A percentile compares a stretch with the other conserved stretches of the same genome.
Evolutionary conservation across 2,113 vertebrate genomes (phyloP).

Genomic region (Oenanthe melanoleuca): DNA sequence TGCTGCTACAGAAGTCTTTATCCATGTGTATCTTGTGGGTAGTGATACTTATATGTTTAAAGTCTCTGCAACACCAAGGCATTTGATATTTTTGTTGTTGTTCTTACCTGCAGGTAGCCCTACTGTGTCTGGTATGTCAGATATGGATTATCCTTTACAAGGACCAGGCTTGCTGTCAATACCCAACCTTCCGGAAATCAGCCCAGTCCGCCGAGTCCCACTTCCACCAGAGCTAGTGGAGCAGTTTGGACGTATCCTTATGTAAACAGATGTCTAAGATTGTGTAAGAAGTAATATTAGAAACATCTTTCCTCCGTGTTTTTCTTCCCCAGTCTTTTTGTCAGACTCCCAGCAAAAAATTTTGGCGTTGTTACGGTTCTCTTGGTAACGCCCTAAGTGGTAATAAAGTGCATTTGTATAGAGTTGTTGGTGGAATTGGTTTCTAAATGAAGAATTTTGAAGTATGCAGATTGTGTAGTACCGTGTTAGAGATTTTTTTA

Average conservation of each 20-base stretch:
- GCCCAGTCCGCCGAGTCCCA: conserved; percentile 87
- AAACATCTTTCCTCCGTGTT: not conserved
- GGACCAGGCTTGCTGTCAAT: conserved; percentile 88
- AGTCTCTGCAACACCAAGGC: not conserved
- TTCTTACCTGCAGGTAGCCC: conserved; percentile 81
- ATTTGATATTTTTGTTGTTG: not conserved
- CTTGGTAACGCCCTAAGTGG: not conserved
- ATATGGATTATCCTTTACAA: conserved; percentile 98
- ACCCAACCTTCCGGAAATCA: conserved; percentile 93
- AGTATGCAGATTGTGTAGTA: not conserved
- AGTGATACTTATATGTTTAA: not conserved
- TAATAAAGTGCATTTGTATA: not conserved
- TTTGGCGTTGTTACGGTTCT: rapidly evolving
- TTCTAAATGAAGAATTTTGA: not conserved
- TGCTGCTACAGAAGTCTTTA: not conserved
- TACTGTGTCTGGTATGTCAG: conserved; percentile 91
- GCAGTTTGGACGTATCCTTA: conserved; percentile 98
- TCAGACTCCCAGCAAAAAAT: not conserved
- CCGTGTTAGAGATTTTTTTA: not conserved
- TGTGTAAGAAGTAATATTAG: not conserved
- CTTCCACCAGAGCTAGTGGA: conserved; percentile 95
- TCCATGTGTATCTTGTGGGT: rapidly evolving
- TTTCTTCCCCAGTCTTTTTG: not conserved
- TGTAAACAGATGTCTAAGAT: not conserved
- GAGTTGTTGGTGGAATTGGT: not conserved